These are phyloP conservation scores for Xenopus laevis DNA, from an alignment of 2,113 vertebrate species.

Conservation along the genomic window DNA sequence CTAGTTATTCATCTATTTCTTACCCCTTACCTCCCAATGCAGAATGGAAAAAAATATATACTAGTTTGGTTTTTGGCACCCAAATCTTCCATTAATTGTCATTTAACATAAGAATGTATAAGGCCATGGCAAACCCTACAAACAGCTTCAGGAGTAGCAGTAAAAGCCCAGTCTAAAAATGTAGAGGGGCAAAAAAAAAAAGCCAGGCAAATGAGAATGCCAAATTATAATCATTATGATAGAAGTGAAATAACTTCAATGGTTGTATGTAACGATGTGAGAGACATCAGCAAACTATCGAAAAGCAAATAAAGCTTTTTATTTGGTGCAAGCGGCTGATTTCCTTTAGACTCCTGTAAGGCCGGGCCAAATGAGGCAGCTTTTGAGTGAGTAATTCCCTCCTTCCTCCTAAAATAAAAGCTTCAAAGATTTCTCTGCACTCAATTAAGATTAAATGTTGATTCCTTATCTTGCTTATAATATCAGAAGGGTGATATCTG, in stretches of 20 bases:
- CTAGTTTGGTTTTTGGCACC: too few species aligned
- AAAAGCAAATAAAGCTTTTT: background rate
- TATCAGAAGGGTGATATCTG: constrained; percentile 48
- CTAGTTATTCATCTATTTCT: too few species aligned
- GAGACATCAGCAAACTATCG: background rate
- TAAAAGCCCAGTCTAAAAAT: too few species aligned
- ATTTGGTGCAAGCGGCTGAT: background rate
- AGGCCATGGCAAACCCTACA: too few species aligned
- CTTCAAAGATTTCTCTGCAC: constrained; percentile 25
- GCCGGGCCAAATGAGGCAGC: background rate
- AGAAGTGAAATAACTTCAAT: background rate
- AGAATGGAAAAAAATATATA: too few species aligned
- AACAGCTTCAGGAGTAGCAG: too few species aligned
- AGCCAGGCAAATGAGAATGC: too few species aligned
- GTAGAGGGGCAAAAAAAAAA: too few species aligned
- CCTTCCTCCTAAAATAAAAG: constrained; percentile 37
- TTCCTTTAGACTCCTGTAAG: background rate
- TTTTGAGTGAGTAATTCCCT: constrained; percentile 15
- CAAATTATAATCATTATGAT: background rate
- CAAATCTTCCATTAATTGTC: too few species aligned
- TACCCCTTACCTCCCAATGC: too few species aligned
- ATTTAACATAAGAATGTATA: too few species aligned
- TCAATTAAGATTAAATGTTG: constrained; percentile 31
- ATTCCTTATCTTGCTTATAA: constrained; percentile 25
- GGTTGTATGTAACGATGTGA: background rate